Base-by-base conservation (phyloP, 2,797 vertebrate genomes). In the Eutrigla gurnardus region DNA sequence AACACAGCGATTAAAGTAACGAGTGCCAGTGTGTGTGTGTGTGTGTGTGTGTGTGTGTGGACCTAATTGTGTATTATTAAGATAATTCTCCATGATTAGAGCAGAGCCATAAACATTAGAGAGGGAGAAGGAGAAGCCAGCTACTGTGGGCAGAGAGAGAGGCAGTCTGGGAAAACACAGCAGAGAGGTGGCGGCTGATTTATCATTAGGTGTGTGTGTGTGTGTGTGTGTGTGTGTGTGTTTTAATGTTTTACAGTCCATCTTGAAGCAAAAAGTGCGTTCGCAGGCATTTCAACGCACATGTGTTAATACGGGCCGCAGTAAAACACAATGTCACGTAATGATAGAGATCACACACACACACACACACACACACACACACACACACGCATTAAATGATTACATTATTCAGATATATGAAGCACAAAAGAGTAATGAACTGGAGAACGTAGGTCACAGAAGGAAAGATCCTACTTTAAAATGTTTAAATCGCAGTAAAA, bases 61-160 rank as follows among this genome's bases (percentile, higher is more conserved):
- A 70, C 14, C 36, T 77, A 80, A 85, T 70, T 62, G 78, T 57
- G 66, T 75, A 65, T 77, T 79, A 88, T 84, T 84, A 85, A 61
- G 61, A 74, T 82, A 79, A 82, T 82, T 85, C 60, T 70, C 35
- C 73, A 68, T 80, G 71, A 84, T 88, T 85, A 86, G 55, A 76
- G 65, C 73, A 3, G 52, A 78, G 83, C 69, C 80, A 77, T 86
- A 86, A 89, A 89, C 80, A 79, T 86, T 67, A 79, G 32, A 85
- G 73, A 71, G 47, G 70, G 50, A 42, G 42, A 50, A 73, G 32
- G 54, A 82, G 58, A 76, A 80, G 75, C 66, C 81, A 77, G 82
- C 86, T 90, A 83, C 88, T 85, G 80, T 85, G 25, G 25, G 25
- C 25, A 25, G 25, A 65, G 52, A n/a, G 17, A 75, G 47, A 53